These are phyloP conservation scores for Abrostola tripartita DNA, from an alignment of 2,888 invertebrate species.

Conservation along the genomic window DNA sequence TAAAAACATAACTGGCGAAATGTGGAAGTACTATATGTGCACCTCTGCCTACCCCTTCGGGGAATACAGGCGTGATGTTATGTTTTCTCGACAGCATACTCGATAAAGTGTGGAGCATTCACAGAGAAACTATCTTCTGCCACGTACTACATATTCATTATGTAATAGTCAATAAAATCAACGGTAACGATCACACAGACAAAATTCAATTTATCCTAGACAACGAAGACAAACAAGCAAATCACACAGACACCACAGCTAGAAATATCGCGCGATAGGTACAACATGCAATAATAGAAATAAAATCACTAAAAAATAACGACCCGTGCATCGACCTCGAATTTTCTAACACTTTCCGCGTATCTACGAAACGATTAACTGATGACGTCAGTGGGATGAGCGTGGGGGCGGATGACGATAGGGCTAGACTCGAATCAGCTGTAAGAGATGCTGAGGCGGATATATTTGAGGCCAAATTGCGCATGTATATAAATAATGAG, in stretches of 20 bases:
- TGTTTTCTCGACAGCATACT: neutral
- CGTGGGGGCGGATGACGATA: slow-evolving; percentile 62
- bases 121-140: slow-evolving; percentile 1
- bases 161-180: slow-evolving; percentile 26
- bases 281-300: slow-evolving; percentile 53
- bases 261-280: slow-evolving; percentile 43
- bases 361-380: slow-evolving; percentile 46
- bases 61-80: no score
- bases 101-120: slow-evolving; percentile 4
- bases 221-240: slow-evolving; percentile 27
- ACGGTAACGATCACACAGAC: slow-evolving; percentile 24
- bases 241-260: slow-evolving; percentile 26
- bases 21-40: no score
- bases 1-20: no score
- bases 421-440: slow-evolving; percentile 60
- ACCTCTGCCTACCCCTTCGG: no score
- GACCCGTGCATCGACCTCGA: slow-evolving; percentile 65
- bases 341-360: slow-evolving; percentile 56
- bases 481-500: slow-evolving; percentile 42
- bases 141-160: slow-evolving; percentile 7
- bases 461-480: slow-evolving; percentile 47
- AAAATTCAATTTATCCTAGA: slow-evolving; percentile 36
- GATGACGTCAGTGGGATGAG: slow-evolving; percentile 59
- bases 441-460: slow-evolving; percentile 46
- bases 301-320: slow-evolving; percentile 41